These are phyloP conservation scores for Apostichopus leukothele DNA, from an alignment of 53 echinoderm and acorn worm genomes.

Conservation along the genomic window DNA sequence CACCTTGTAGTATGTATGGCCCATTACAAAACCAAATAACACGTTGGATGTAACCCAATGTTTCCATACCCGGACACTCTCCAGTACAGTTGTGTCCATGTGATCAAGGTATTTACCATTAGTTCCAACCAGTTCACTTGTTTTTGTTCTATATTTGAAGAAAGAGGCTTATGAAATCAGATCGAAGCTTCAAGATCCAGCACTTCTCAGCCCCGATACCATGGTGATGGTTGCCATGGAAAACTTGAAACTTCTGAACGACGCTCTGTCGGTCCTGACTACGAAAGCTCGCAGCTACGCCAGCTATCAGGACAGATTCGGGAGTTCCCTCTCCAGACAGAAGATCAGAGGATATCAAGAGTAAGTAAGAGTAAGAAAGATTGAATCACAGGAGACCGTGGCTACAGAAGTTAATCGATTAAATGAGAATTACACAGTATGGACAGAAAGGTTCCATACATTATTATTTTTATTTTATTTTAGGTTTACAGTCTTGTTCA, in stretches of 20 bases:
- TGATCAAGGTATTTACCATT: too few species aligned
- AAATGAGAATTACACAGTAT: too few species aligned
- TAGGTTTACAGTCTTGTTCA: too few species aligned
- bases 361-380: slow-evolving; percentile 58
- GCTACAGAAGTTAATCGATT: too few species aligned
- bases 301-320: slow-evolving; percentile 97
- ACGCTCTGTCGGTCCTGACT: slow-evolving; percentile 71
- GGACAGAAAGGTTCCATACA: too few species aligned
- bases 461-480: too few species aligned
- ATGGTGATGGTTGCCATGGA: slow-evolving; percentile 89
- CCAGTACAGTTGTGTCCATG: background rate
- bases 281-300: slow-evolving; percentile 94
- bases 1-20: too few species aligned
- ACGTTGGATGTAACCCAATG: too few species aligned
- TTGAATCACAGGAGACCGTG: too few species aligned
- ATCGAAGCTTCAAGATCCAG: slow-evolving; percentile 80
- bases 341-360: slow-evolving; percentile 73
- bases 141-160: slow-evolving; percentile 29
- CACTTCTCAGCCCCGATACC: slow-evolving; percentile 85
- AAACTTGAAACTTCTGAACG: slow-evolving; percentile 86
- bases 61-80: too few species aligned
- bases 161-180: slow-evolving; percentile 88
- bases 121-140: too few species aligned
- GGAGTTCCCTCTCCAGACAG: slow-evolving; percentile 88
- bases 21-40: too few species aligned